Evolutionary conservation across 2,113 vertebrate species (phyloP).

Genomic region (Regulus satrapa): DNA sequence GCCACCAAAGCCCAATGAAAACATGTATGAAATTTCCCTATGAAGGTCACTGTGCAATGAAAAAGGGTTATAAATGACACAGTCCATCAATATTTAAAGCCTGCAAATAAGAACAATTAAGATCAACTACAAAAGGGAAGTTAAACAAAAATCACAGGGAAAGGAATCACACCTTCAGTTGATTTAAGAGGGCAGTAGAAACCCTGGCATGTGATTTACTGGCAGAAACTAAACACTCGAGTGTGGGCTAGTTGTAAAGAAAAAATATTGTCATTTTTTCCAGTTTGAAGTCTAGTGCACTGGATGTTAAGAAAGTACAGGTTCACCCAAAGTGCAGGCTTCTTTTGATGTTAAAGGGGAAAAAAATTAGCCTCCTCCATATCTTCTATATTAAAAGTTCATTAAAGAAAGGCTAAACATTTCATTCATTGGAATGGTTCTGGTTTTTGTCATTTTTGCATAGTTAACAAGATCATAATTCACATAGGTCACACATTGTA

Average conservation of each 20-base stretch:
- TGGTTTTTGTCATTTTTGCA: constrained; percentile 75
- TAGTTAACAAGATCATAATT: constrained; percentile 76
- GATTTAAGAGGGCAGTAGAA: constrained; percentile 52
- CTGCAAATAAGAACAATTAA: constrained; percentile 70
- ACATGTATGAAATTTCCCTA: constrained; percentile 10
- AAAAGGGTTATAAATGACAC: constrained; percentile 55
- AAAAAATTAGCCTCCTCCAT: constrained; percentile 55
- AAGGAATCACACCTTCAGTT: constrained; percentile 66
- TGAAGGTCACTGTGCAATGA: constrained; percentile 1
- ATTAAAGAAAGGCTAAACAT: constrained; percentile 68
- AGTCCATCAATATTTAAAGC: constrained; percentile 65
- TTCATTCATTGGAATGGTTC: constrained; percentile 68
- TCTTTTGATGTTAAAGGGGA: constrained; percentile 65
- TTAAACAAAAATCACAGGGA: constrained; percentile 58
- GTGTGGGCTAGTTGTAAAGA: constrained; percentile 61
- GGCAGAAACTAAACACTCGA: constrained; percentile 63
- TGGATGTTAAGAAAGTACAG: constrained; percentile 63
- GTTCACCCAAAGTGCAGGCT: constrained; percentile 63
- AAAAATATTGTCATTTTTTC: constrained; percentile 63
- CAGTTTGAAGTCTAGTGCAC: constrained; percentile 25
- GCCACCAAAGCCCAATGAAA: background rate
- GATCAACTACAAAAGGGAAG: constrained; percentile 52
- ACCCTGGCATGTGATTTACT: constrained; percentile 57
- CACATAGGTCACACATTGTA: constrained; percentile 74
- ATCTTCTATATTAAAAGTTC: constrained; percentile 56